Conservation (phyloP, 2,797 vertebrate genomes). For the Aselliscus stoliczkanus region DNA sequence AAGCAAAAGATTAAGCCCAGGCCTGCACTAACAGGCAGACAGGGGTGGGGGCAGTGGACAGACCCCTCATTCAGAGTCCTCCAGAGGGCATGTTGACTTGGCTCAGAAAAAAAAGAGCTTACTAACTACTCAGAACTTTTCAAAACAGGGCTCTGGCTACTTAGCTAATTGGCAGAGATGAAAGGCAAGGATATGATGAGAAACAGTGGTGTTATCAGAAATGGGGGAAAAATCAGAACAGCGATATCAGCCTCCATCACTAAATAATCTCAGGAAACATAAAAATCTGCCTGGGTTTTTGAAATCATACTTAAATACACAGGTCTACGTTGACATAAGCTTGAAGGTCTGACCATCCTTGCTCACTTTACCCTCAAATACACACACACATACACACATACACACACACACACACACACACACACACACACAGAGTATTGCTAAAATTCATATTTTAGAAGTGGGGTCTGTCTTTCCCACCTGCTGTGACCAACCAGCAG, state of each 20-base stretch:
- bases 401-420: background rate
- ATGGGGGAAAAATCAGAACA: constrained; percentile 59
- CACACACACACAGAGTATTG: background rate
- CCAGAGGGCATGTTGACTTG: constrained; percentile 60
- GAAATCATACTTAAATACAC: constrained; percentile 61
- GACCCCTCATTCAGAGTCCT: constrained; percentile 44
- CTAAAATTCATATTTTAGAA: constrained; percentile 37
- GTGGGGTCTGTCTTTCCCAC: constrained; percentile 14
- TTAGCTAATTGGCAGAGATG: constrained; percentile 81
- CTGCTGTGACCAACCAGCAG: background rate
- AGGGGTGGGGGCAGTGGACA: constrained; percentile 63
- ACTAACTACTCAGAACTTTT: constrained; percentile 70
- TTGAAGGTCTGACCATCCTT: constrained; percentile 32
- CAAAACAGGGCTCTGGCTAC: constrained; percentile 69
- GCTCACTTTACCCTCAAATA: background rate
- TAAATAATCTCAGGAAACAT: constrained; percentile 66
- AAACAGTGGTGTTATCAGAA: constrained; percentile 69
- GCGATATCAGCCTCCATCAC: constrained; percentile 44
- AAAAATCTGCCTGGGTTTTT: constrained; percentile 58
- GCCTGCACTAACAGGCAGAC: constrained; percentile 22
- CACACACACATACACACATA: too few relatives aligned
- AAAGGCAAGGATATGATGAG: constrained; percentile 75
- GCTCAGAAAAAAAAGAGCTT: constrained; percentile 50
- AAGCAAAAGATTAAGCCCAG: constrained; percentile 69
- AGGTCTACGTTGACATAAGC: constrained; percentile 61